Percentiles rank a stretch among this genome's conserved stretches.
Conservation (phyloP, 2,797 vertebrate genomes). For the Anabas testudineus region DNA sequence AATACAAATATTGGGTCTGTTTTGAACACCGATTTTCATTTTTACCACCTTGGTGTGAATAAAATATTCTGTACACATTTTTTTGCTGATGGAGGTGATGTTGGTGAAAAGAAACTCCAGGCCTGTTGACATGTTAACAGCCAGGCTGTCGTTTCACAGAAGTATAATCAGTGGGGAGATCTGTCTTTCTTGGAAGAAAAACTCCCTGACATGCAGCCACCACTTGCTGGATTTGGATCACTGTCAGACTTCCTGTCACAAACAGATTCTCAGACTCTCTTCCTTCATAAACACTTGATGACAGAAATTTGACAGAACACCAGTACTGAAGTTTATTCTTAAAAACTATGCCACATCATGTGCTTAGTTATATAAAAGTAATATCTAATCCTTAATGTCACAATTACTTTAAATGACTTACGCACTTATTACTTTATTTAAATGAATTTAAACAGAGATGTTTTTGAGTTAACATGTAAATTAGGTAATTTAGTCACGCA, state of each 20-base stretch:
- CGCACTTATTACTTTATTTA: no score
- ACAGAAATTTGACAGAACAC: constrained; percentile 1
- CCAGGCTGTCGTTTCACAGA: constrained; percentile 52
- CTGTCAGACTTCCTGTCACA: constrained; percentile 50
- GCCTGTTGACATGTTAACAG: constrained; percentile 18
- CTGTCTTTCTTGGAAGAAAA: constrained; percentile 51
- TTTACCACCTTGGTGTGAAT: constrained; percentile 5
- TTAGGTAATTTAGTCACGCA: constrained; percentile 15
- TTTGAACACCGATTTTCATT: constrained; percentile 10
- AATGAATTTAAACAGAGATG: background rate
- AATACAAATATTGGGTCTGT: background rate
- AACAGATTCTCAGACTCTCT: constrained; percentile 34
- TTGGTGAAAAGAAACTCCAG: constrained; percentile 29
- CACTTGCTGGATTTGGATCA: constrained; percentile 58
- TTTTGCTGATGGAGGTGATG: constrained; percentile 6
- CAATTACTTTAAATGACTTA: background rate
- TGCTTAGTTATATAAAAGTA: background rate
- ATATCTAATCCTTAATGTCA: background rate
- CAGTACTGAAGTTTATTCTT: background rate
- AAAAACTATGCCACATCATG: background rate
- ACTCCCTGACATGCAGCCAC: constrained; percentile 47
- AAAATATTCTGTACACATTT: constrained; percentile 17
- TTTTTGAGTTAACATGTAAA: background rate
- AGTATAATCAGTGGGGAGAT: constrained; percentile 52
- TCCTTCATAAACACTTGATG: constrained; percentile 1